Conservation (phyloP, 2,113 vertebrate genomes). For the Oreochromis niloticus region DNA sequence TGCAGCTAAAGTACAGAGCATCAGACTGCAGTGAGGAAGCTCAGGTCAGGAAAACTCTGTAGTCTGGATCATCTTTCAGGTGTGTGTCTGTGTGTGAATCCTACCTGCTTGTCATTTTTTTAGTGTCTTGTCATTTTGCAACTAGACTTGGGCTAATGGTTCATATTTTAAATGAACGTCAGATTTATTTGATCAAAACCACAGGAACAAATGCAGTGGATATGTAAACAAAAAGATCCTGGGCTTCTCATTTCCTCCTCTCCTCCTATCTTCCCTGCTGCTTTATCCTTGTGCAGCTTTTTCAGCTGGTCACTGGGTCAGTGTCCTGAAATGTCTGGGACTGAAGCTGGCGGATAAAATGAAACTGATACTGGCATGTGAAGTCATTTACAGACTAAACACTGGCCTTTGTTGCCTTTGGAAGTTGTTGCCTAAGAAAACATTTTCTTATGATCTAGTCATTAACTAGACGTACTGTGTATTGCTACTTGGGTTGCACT, state of each 20-base stretch:
- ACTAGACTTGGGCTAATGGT: neutral
- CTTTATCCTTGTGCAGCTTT: neutral
- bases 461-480: neutral
- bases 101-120: neutral
- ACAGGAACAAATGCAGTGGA: neutral
- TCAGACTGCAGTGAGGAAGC: conserved; percentile 9
- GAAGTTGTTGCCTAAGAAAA: neutral
- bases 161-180: neutral
- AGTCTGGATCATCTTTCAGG: conserved; percentile 22
- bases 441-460: neutral
- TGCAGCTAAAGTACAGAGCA: neutral
- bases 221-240: neutral
- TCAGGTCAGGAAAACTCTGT: conserved; percentile 18
- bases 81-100: neutral
- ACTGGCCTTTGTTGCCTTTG: neutral
- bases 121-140: neutral
- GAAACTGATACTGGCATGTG: neutral
- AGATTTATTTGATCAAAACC: neutral
- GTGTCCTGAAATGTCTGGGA: neutral
- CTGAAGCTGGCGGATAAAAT: neutral
- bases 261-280: neutral
- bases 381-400: neutral
- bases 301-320: conserved; percentile 26
- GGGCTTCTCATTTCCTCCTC: neutral
- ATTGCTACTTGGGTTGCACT: neutral